phyloP scores from a whole-genome alignment of 2,113 vertebrate species.

The Lagopus muta region DNA sequence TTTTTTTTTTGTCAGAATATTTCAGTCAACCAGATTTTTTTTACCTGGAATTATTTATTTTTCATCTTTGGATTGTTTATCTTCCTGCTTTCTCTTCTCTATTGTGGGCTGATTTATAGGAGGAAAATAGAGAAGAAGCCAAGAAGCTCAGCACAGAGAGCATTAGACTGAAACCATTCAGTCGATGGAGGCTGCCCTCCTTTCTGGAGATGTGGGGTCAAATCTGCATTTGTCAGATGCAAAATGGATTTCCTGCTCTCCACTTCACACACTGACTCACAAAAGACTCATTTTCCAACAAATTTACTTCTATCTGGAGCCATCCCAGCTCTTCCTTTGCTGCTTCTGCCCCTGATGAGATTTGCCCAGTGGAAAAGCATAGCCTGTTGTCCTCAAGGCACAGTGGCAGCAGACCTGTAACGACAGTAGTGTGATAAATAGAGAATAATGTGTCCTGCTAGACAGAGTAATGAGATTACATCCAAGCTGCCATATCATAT shows the following conservation, averaged over 20 bases:
- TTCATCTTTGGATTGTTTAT: not conserved
- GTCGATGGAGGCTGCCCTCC: not conserved
- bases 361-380: not conserved
- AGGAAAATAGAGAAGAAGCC: fast-evolving
- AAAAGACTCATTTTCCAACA: not conserved
- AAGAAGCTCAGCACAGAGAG: not conserved
- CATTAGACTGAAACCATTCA: not conserved
- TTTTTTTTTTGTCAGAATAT: not conserved
- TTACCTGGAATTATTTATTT: not conserved
- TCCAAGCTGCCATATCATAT: conserved; percentile 66
- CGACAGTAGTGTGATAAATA: conserved; percentile 62
- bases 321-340: not conserved
- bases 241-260: not conserved
- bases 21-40: not conserved
- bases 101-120: not conserved
- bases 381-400: conserved; percentile 22
- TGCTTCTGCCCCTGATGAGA: not conserved
- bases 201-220: not conserved
- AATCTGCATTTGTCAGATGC: not conserved
- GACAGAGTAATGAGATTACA: conserved; percentile 70
- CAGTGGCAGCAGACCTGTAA: not conserved
- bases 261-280: fast-evolving
- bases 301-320: not conserved
- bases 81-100: not conserved
- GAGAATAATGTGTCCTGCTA: conserved; percentile 62